Conservation (phyloP, 2,888 invertebrate genomes). For the Deilephila porcellus region DNA sequence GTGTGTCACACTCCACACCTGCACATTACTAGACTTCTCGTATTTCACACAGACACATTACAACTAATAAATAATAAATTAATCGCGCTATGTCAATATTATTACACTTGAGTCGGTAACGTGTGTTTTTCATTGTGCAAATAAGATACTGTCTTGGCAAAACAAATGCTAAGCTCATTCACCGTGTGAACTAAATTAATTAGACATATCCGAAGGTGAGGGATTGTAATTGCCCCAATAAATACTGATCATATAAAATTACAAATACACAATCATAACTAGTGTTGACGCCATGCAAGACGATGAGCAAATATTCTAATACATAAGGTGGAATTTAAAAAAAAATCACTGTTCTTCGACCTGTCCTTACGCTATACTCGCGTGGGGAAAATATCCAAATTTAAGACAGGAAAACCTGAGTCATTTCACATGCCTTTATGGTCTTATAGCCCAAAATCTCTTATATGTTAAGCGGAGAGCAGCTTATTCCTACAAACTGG, state of each 20-base stretch:
- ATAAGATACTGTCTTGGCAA: background rate
- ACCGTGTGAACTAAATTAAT: constrained; percentile 58
- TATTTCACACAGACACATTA: constrained; percentile 39
- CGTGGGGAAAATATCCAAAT: too few species aligned
- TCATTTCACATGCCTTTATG: too few species aligned
- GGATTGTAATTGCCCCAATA: constrained; percentile 51
- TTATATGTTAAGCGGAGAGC: too few species aligned
- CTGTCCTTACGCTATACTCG: too few species aligned
- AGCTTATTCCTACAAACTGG: too few species aligned
- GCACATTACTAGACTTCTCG: constrained; percentile 44
- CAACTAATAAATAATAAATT: constrained; percentile 30
- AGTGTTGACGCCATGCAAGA: background rate
- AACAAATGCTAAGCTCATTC: constrained; percentile 41
- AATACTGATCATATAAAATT: constrained; percentile 48
- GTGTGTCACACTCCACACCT: constrained; percentile 41
- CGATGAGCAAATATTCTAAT: too few species aligned
- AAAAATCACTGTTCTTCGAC: too few species aligned
- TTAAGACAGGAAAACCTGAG: too few species aligned
- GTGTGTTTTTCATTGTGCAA: constrained; percentile 13
- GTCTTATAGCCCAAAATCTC: too few species aligned
- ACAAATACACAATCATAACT: constrained; percentile 20
- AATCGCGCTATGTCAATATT: constrained; percentile 33
- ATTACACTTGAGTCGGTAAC: constrained; percentile 16
- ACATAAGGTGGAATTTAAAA: too few species aligned
- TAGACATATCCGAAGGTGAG: constrained; percentile 49